Evolutionary conservation across 2,888 invertebrate species (phyloP).

Genomic region (Stegana nigrithorax): DNA sequence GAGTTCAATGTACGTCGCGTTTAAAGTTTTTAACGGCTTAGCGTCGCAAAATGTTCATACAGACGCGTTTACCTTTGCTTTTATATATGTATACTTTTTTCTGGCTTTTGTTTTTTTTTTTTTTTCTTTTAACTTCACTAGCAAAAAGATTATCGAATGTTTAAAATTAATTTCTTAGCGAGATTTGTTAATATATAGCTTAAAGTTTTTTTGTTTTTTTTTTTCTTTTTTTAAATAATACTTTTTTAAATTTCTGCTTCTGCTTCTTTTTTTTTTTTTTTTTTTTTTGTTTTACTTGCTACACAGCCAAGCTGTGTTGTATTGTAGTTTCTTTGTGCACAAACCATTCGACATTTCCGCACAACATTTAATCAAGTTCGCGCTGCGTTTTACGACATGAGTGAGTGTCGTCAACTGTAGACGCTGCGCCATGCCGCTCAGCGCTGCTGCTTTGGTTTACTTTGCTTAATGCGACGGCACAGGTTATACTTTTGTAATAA

Average conservation of each 20-base stretch:
- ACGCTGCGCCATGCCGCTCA: no score
- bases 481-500: no score
- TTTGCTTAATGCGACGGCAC: slow-evolving; percentile 9
- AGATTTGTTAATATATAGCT: neutral
- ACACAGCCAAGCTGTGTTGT: no score
- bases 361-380: neutral
- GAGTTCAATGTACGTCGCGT: slow-evolving; percentile 41
- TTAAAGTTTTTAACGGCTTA: neutral
- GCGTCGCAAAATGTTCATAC: neutral
- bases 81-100: no score
- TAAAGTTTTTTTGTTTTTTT: neutral
- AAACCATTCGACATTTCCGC: neutral
- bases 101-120: neutral
- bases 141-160: slow-evolving; percentile 7
- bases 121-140: no score
- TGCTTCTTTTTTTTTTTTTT: no score
- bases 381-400: neutral
- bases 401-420: no score
- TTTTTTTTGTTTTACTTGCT: neutral
- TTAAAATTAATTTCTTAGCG: neutral
- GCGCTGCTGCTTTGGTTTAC: neutral
- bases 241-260: no score
- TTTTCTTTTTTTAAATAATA: no score
- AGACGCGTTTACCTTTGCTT: no score
- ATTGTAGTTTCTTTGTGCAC: neutral